Evolutionary conservation across 2,888 invertebrate species (phyloP), one percentile per base, ranked within the genome.

Genomic region (Pasiphila rectangulata): DNA sequence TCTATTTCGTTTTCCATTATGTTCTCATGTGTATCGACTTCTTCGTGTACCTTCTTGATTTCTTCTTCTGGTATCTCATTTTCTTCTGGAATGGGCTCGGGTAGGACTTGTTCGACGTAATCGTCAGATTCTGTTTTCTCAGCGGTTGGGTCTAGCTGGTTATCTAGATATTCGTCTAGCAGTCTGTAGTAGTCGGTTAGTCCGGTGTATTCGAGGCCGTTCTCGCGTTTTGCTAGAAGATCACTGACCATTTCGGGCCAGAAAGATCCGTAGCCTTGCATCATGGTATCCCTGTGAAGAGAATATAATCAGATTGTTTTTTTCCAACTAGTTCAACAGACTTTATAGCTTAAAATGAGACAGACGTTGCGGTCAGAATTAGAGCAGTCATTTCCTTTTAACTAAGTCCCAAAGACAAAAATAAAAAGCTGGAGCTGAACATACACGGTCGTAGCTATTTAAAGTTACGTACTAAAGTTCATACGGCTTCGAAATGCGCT

Each of bases 101-200:
- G 59, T 4, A 67, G 55, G 1, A 67, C 64, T 0, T 79, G 75
- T 51, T 86, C 86, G 4, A 75, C 56, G 50, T 87, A 88, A 50
- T 86, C 85, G 17, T 79, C 78, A 1, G 69, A 57, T 35, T 52
- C 58, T 27, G 68, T 64, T 4, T 54, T 72, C 1, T 72, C 75
- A 2, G 58, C 9, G 2, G 68, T 35, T 12, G 84, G 85, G 25
- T 88, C 85, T 42, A 88, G 63, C 51, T 90, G 90, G 20, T 73
- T 79, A 20, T 89, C 87, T 54, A 91, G 74, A 69, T 91, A 91
- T 53, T 89, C 86, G 54, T 90, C 89, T 46, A 91, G 63, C 1
- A 90, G 82, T 57, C 82, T 77, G 59, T 91, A 92, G 61, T 91
- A 91, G 47, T 90, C 86, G 4, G 90, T 80, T 0, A 91, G 63